Evolutionary conservation across 2,888 invertebrate genomes (phyloP), one percentile per base, ranked within the genome.

Genomic region (Drosophila antonietae): DNA sequence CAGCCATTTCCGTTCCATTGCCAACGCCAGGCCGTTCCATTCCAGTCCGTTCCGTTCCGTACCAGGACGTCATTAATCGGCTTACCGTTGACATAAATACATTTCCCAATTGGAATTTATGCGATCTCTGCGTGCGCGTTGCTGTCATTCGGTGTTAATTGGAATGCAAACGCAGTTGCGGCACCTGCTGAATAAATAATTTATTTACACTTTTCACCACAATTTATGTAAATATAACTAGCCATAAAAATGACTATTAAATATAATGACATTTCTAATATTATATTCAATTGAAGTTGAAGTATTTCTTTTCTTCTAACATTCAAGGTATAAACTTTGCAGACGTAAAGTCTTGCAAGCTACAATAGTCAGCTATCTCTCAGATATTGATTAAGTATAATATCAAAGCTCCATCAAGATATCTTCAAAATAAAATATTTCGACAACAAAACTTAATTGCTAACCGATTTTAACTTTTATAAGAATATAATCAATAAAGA

Each of bases 171-270:
- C 75, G 56, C 59, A 31, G 66, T 72, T 56, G 57, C 66, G 56
- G 67, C 83, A 81, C 83, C 83, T 83, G 89, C 74, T 83, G 81
- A 83, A 88, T 83, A 86, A 78, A 75, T 83, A 75, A 74, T 78
- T 73, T 69, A 78, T 73, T 35, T 75, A 68, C 75, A 73, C 73
- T 72, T 69, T 64, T 43, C 55, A 62, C 61, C 72, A 73, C 68
- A 57, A 80, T 76, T 53, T 44, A 53, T 56, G 41, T 60, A 84
- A 74, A 81, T 81, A 68, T 67, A 47, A 53, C 35, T 58, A 28
- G 39, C 23, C n/a, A 12, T 18, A 43, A 43, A 44, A 15, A 44
- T 47, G 46, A 55, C 18, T 33, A 51, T 18, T 43, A 49, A 37
- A 37, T 53, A 53, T 28, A 28, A 41, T 39, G 7, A 1, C 3